A percentile compares a stretch with the other conserved stretches of the same genome.
Conservation (phyloP, 1,140 invertebrate genomes). For the Batillaria attramentaria region DNA sequence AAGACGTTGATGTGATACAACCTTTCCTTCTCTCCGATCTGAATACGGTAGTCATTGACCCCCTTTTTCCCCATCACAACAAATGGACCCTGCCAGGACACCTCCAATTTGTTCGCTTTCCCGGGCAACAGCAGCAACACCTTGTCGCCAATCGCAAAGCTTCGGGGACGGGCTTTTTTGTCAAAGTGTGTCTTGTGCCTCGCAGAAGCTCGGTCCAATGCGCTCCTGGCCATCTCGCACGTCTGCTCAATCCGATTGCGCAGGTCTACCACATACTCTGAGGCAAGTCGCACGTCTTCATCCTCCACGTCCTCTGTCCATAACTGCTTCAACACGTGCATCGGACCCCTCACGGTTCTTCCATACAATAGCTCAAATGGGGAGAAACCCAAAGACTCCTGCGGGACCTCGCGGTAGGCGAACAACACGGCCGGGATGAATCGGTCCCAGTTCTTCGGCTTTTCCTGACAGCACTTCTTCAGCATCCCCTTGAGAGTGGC, state of each 20-base stretch:
- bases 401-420: slow-evolving; percentile 52
- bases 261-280: slow-evolving; percentile 50
- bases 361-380: slow-evolving; percentile 62
- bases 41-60: too few species aligned
- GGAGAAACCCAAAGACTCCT: slow-evolving; percentile 50
- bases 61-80: too few species aligned
- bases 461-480: slow-evolving; percentile 50
- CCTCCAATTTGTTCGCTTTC: too few species aligned
- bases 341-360: slow-evolving; percentile 47
- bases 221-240: slow-evolving; percentile 37
- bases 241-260: slow-evolving; percentile 30
- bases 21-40: too few species aligned
- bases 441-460: slow-evolving; percentile 49
- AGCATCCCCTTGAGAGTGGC: slow-evolving; percentile 44
- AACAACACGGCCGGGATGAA: slow-evolving; percentile 54
- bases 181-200: too few species aligned
- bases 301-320: slow-evolving; percentile 45
- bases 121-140: too few species aligned
- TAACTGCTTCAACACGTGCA: slow-evolving; percentile 45
- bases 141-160: too few species aligned
- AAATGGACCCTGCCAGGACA: too few species aligned
- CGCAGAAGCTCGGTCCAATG: too few species aligned
- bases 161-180: too few species aligned
- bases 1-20: too few species aligned
- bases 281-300: slow-evolving; percentile 44